Percentiles rank a stretch among this genome's conserved stretches.
phyloP scores from a whole-genome alignment of 2,797 vertebrate species.

The Neoniphon sammara region DNA sequence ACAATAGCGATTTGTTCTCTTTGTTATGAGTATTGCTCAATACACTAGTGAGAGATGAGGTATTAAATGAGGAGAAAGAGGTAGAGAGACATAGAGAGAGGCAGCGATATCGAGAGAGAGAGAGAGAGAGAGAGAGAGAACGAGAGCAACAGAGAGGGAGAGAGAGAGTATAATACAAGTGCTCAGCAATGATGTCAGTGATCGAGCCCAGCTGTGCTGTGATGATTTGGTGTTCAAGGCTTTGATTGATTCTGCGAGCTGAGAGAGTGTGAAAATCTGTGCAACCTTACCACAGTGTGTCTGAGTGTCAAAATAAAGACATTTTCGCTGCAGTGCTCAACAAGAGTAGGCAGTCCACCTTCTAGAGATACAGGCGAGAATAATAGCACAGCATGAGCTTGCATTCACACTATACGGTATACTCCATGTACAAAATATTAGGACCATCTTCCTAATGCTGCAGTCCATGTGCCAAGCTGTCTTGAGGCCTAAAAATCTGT shows the following conservation, averaged over 20 bases:
- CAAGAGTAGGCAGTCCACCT: neutral
- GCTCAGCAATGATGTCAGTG: slow-evolving; percentile 45
- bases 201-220: slow-evolving; percentile 60
- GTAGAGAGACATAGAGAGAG: slow-evolving; percentile 1
- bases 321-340: slow-evolving; percentile 22
- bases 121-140: neutral
- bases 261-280: slow-evolving; percentile 65
- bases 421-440: no score
- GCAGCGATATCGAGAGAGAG: neutral
- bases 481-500: neutral
- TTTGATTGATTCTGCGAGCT: slow-evolving; percentile 46
- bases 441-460: no score
- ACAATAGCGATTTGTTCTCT: slow-evolving; percentile 63
- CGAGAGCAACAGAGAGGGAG: neutral
- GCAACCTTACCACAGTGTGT: slow-evolving; percentile 30
- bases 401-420: neutral
- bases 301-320: slow-evolving; percentile 10
- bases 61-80: slow-evolving; percentile 39
- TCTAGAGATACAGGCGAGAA: slow-evolving; percentile 10
- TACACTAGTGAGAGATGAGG: slow-evolving; percentile 21
- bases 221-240: slow-evolving; percentile 49
- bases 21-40: slow-evolving; percentile 56
- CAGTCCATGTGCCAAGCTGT: neutral
- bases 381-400: neutral
- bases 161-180: slow-evolving; percentile 11